These are phyloP conservation scores for Crocallis elinguaria DNA, from an alignment of 2,888 invertebrate species.

Conservation along the genomic window DNA sequence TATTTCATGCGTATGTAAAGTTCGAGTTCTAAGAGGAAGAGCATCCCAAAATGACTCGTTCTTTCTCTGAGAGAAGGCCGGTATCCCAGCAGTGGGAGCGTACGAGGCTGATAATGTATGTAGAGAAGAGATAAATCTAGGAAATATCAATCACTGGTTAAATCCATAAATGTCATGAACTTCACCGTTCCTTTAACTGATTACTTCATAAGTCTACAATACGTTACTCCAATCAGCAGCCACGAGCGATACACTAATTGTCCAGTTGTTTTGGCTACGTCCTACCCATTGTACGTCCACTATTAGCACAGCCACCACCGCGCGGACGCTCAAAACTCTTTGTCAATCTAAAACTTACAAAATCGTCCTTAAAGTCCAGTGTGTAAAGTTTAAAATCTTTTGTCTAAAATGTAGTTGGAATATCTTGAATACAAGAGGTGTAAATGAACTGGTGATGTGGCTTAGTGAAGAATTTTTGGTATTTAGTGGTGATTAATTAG, in stretches of 20 bases:
- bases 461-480: constrained; percentile 11
- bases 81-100: no score
- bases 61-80: no score
- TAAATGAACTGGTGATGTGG: constrained; percentile 11
- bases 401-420: no score
- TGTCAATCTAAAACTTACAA: not conserved
- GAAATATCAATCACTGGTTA: not conserved
- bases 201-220: constrained; percentile 20
- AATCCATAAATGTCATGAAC: not conserved
- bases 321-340: not conserved
- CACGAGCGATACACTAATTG: constrained; percentile 48
- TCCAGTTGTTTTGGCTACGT: constrained; percentile 65
- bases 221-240: constrained; percentile 41
- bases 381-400: constrained; percentile 4
- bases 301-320: constrained; percentile 33
- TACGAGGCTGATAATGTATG: no score
- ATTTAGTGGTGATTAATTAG: constrained; percentile 8
- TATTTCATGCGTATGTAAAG: no score
- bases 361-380: not conserved
- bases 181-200: not conserved
- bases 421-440: constrained; percentile 7
- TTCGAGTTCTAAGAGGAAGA: no score
- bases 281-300: constrained; percentile 57
- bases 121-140: no score
- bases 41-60: no score